Percentiles rank a stretch among this genome's conserved stretches.
These are phyloP conservation scores for Agraylea sexmaculata DNA, from an alignment of 1,140 invertebrate species.

Conservation along the genomic window DNA sequence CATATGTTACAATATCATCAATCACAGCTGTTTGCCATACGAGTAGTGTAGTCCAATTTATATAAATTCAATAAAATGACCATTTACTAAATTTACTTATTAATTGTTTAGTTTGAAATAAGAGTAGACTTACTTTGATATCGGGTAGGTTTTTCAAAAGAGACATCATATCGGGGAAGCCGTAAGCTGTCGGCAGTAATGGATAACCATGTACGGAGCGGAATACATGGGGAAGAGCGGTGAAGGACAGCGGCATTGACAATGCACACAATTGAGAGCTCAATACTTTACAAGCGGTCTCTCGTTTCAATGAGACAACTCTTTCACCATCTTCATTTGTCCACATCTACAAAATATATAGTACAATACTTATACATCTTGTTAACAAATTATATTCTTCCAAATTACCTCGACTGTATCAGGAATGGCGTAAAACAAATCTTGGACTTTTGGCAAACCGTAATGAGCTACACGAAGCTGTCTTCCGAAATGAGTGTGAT, in stretches of 20 bases:
- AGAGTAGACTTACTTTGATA: constrained; percentile 12
- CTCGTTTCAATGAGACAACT: constrained; percentile 12
- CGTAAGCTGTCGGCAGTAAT: constrained; percentile 17
- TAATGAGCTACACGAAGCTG: constrained; percentile 90
- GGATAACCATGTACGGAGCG: constrained; percentile 14
- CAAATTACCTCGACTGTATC: constrained; percentile 67
- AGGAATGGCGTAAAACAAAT: constrained; percentile 85
- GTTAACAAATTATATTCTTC: no score
- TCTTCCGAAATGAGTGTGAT: constrained; percentile 89
- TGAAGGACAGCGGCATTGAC: constrained; percentile 15
- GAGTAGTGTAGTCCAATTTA: no score
- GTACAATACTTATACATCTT: neutral
- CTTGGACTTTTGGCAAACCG: constrained; percentile 84
- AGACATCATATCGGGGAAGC: constrained; percentile 16
- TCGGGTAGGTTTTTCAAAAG: constrained; percentile 13
- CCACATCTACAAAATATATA: constrained; percentile 21
- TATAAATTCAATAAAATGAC: no score
- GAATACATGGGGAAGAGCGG: constrained; percentile 14
- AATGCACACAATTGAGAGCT: constrained; percentile 13
- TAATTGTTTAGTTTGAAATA: no score
- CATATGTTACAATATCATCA: no score
- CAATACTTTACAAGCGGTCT: constrained; percentile 12
- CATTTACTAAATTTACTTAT: no score
- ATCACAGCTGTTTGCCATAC: no score
- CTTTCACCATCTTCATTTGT: constrained; percentile 20